phyloP scores from a whole-genome alignment of 2,797 vertebrate species.

The Helicolenus hilgendorfi region DNA sequence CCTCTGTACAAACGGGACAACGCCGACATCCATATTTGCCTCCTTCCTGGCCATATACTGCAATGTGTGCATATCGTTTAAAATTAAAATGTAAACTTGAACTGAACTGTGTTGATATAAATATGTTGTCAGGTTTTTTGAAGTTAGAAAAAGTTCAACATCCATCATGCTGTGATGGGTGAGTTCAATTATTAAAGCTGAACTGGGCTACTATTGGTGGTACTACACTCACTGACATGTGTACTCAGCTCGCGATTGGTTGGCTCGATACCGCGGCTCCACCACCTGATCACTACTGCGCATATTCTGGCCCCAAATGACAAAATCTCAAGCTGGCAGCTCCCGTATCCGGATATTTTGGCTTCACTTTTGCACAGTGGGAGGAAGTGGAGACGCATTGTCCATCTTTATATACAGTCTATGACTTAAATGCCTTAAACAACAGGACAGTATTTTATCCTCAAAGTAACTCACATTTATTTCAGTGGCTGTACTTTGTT shows the following conservation, averaged over 20 bases:
- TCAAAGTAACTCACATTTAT: conserved; percentile 27
- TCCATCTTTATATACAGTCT: no score
- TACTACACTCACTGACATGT: not conserved
- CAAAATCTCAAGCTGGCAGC: no score
- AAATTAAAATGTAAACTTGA: conserved; percentile 74
- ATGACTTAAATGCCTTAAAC: not conserved
- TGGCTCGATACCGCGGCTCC: no score
- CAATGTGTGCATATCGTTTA: conserved; percentile 41
- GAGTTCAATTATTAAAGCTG: not conserved
- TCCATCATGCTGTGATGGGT: not conserved
- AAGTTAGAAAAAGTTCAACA: not conserved
- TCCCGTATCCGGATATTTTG: no score
- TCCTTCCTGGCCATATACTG: conserved; percentile 15
- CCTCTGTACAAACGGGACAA: not conserved
- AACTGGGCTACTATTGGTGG: not conserved
- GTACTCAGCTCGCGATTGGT: no score
- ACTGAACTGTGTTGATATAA: not conserved
- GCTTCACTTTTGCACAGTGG: no score
- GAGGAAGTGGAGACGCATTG: no score
- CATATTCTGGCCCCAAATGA: no score
- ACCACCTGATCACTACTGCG: no score
- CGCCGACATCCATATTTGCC: not conserved
- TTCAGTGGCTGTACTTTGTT: conserved; percentile 58
- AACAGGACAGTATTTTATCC: not conserved
- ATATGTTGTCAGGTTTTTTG: not conserved